Base-by-base conservation (phyloP, 2,797 vertebrate genomes). In the Coregonus sp. region DNA sequence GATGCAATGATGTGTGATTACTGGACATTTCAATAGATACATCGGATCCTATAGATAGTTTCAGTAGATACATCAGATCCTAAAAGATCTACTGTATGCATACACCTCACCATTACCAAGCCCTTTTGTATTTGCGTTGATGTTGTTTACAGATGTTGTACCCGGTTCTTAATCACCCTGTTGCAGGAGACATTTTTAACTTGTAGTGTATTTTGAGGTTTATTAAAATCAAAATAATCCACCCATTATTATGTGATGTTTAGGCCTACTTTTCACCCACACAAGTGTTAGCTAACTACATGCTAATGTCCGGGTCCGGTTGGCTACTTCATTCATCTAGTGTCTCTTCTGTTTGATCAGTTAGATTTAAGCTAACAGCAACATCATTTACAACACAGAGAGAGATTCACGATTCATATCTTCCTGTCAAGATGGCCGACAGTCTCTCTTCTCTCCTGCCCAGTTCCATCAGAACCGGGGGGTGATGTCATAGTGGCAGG, bases 401-500 rank as follows among this genome's bases (percentile, higher is more conserved):
- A 69, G 14, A 4, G 4, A 68, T 73, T 78, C 76, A 70, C 47
- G 12, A 70, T 70, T 70, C 40, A 20, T 15, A 40, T 50, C 75
- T 25, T 25, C 25, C 25, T 25, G 25, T 25, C 25, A 25, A 25
- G 25, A 25, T 79, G 52, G 52, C 52, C 52, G 52, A 12, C 65
- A 11, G 73, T 33, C 50, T 74, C 33, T 29, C 31, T 68, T 37
- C 67, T 74, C 73, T 80, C 80, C 81, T 76, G 84, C 78, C 80
- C 76, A 37, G 80, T 81, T 74, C 75, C 74, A 81, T 86, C 83
- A 82, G 79, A 47, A 47, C 40, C 2, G 40, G 40, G 40, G 9
- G 5, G 63, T 85, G 80, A 83, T 88, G 77, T 86, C 74, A 78
- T 80, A 80, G 74, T 81, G 78, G 56, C 56, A 20, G 18, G 18